These are phyloP conservation scores for Ormyrus pomaceus DNA, from an alignment of 2,888 invertebrate genomes.

Conservation along the genomic window DNA sequence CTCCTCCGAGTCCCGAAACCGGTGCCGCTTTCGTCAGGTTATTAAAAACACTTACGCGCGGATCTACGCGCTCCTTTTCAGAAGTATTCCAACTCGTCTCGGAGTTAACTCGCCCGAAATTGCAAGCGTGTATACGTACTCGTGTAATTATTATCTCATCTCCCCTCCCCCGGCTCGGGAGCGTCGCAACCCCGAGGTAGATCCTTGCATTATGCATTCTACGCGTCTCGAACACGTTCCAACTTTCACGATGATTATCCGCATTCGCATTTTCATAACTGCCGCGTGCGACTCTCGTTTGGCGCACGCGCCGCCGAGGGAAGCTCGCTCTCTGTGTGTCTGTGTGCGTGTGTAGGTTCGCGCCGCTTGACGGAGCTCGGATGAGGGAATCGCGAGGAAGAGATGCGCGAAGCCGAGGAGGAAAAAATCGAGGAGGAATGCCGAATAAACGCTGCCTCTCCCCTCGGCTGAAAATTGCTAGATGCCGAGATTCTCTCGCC, in stretches of 20 bases:
- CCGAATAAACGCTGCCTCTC: no score
- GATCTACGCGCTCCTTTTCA: slow-evolving; percentile 10
- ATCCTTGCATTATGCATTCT: slow-evolving; percentile 24
- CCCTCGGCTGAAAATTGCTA: no score
- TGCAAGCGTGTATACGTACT: slow-evolving; percentile 14
- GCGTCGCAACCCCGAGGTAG: neutral
- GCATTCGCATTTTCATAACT: slow-evolving; percentile 50
- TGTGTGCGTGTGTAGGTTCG: no score
- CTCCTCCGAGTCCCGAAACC: neutral
- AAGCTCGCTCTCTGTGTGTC: no score
- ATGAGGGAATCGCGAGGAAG: slow-evolving; percentile 3
- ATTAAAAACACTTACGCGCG: slow-evolving; percentile 17
- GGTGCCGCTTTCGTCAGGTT: slow-evolving; percentile 21
- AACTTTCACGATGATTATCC: slow-evolving; percentile 57
- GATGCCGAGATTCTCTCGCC: no score
- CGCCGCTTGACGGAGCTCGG: no score
- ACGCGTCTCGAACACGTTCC: slow-evolving; percentile 5
- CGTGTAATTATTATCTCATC: slow-evolving; percentile 43
- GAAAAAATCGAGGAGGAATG: no score
- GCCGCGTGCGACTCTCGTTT: slow-evolving; percentile 1
- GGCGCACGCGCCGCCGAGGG: neutral
- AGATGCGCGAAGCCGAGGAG: neutral
- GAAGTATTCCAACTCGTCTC: neutral
- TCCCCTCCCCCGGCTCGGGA: neutral
- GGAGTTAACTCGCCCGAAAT: slow-evolving; percentile 11